Evolutionary conservation across 1,140 invertebrate genomes (phyloP), one percentile per base, ranked within the genome.

Genomic region (Brachionus rubens): DNA sequence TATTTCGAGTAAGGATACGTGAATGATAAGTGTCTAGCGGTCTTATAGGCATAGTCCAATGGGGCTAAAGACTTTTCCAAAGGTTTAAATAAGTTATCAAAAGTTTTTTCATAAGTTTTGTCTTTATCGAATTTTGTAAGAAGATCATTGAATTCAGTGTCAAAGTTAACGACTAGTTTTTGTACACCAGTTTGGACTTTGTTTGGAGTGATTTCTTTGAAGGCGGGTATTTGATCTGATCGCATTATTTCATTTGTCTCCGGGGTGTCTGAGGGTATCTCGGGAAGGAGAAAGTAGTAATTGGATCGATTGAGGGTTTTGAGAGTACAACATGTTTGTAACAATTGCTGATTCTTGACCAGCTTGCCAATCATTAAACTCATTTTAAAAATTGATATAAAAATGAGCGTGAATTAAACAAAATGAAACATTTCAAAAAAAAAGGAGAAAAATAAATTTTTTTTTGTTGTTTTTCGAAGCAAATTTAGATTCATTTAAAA

Each of bases 1-100:
- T 67, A 82, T 7, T 72, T 91, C 21, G 91, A 79, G n/a, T 89
- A 89, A 79, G 88, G 89, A 80, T 91, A 91, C n/a, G 91, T 90
- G 62, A 91, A 85, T 81, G 90, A 92, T 10, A 95, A 83, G 28
- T 90, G 89, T 82, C 92, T 94, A 0, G 91, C 89, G 77, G 92
- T 87, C 33, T 91, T 91, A 91, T 91, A 94, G n/a, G 91, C 92
- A 36, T 89, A 87, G 80, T 92, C 90, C 41, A 96, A 84, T 21
- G 90, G 88, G 7, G 87, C 87, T 26, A 88, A 87, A 0, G 89
- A 81, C 77, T 89, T 87, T 80, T 96, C 93, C 10, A 95, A 80
- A 9, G 90, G 90, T 68, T 89, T 82, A 72, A 94, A 88, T n/a
- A 94, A 86, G 80, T 90, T 88, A 12, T 88, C 85, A 83, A 92